Conservation (phyloP, 2,113 vertebrate genomes). For the Carlito syrichta region DNA sequence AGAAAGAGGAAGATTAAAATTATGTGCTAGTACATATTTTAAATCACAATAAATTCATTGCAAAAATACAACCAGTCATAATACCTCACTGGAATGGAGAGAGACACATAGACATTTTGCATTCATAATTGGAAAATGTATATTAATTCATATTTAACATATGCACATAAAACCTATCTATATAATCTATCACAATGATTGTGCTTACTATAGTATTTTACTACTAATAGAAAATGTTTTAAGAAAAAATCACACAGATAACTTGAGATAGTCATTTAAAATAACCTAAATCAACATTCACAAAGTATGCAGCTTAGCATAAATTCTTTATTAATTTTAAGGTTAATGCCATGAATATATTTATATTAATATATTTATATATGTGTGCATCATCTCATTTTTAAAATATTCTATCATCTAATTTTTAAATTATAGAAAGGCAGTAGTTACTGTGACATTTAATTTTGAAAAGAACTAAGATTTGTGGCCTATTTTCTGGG, state of each 20-base stretch:
- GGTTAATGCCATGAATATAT: neutral
- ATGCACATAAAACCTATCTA: neutral
- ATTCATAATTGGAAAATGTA: neutral
- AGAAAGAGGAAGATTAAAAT: conserved; percentile 25
- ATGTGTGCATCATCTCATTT: neutral
- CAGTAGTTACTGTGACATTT: neutral
- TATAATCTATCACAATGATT: neutral
- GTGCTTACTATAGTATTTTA: neutral
- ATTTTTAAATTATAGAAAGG: neutral
- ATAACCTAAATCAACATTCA: neutral
- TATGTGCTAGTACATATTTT: neutral
- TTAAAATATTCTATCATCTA: neutral
- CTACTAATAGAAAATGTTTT: neutral
- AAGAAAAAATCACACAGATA: neutral
- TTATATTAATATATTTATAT: neutral
- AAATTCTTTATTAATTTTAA: neutral
- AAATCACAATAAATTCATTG: neutral
- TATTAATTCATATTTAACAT: neutral
- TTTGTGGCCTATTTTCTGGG: neutral
- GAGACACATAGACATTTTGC: fast-evolving
- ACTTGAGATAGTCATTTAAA: neutral
- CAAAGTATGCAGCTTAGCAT: neutral
- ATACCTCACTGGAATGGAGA: neutral
- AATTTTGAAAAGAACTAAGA: neutral
- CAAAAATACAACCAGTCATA: neutral